Evolutionary conservation across 2,113 vertebrate species (phyloP), one percentile per base, ranked within the genome.

Genomic region (Phalacrocorax carbo): DNA sequence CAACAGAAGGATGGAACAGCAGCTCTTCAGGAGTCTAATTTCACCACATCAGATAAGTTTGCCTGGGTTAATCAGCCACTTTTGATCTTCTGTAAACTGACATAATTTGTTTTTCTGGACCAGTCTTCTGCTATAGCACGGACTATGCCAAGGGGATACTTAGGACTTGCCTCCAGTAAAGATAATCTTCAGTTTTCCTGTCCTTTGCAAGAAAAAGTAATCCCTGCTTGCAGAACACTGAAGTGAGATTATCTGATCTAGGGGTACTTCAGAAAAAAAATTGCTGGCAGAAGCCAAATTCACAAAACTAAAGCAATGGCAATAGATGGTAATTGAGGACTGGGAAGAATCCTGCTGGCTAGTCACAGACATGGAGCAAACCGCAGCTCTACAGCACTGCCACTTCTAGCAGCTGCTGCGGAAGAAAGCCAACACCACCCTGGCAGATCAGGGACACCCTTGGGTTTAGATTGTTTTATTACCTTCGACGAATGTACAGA

Each of bases 21-120:
- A 65, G 70, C 57, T 72, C 81, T 94, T 84, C 44, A 57, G 66
- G 44, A 82, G 44, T 69, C 44, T 93, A 32, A 82, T 90, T 94
- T 94, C 48, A 21, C 70, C 48, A 57, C 29, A 62, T 57, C 40
- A 77, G 40, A 29, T 54, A 61, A 93, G 4, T 76, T 97, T 69
- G 44, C 77, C 65, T n/a, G 61, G 10, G 48, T 91, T 94, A 82
- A 91, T 93, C 86, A 82, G 51, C 20, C 77, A 64, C 29, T 78
- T 89, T 44, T 69, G 34, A 71, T 76, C 72, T 60, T 65, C 55
- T 57, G 2, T 72, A 44, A 68, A 71, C 36, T 32, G 55, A 62
- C 66, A 42, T 46, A 36, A 61, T 77, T 88, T 83, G 46, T 72
- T 90, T 84, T 38, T 78, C 60, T 70, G 44, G 36, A 73, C 70